phyloP scores from a whole-genome alignment of 2,888 invertebrate genomes.

The Celastrina argiolus region DNA sequence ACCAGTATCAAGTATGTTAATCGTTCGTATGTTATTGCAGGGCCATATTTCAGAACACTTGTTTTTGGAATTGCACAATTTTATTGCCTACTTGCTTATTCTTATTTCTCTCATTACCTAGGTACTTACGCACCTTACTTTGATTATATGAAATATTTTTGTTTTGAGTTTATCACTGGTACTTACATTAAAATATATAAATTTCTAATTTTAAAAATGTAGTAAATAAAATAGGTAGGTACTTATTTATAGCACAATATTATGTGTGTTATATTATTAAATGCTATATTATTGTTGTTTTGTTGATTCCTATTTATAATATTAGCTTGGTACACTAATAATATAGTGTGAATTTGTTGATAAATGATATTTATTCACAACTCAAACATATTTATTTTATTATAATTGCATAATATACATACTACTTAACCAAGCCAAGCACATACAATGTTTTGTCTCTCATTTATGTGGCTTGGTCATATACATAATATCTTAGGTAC shows the following conservation, averaged over 20 bases:
- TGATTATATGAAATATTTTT: background rate
- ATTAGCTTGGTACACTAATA: background rate
- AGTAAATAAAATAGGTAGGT: too few species aligned
- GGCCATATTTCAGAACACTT: constrained; percentile 5
- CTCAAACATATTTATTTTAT: background rate
- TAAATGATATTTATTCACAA: too few species aligned
- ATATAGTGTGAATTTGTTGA: background rate
- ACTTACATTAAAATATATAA: too few species aligned
- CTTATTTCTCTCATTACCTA: background rate
- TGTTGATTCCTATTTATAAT: background rate
- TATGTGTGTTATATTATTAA: too few species aligned
- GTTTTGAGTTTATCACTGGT: too few species aligned
- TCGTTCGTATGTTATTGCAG: background rate
- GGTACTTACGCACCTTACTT: background rate
- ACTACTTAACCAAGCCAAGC: too few species aligned
- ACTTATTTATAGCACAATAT: too few species aligned
- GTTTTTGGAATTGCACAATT: constrained; percentile 23
- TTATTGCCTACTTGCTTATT: background rate
- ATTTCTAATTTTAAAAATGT: too few species aligned
- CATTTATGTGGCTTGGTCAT: too few species aligned
- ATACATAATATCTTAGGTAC: too few species aligned
- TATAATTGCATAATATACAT: too few species aligned
- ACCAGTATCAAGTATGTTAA: background rate
- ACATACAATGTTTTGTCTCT: too few species aligned
- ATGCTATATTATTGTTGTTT: background rate